A percentile compares a stretch with the other conserved stretches of the same genome.
phyloP scores from a whole-genome alignment of 2,888 invertebrate genomes.

The Rhodophaea formosa region DNA sequence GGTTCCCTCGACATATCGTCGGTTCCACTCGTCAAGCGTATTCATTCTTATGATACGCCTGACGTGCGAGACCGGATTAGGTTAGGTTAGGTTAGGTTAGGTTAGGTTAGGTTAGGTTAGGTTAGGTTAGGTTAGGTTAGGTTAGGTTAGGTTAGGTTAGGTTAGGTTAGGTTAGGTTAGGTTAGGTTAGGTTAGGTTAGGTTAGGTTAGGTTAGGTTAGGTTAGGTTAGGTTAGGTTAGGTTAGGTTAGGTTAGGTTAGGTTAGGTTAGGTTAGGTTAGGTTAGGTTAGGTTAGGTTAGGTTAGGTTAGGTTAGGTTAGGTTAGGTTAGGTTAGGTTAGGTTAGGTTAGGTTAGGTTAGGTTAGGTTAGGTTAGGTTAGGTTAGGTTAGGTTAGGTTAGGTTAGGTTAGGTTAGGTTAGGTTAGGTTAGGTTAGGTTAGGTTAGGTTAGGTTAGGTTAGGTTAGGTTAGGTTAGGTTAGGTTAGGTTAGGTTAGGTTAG shows the following conservation, averaged over 20 bases:
- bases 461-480: conserved; percentile 19
- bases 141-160: conserved; percentile 20
- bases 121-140: conserved; percentile 19
- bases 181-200: conserved; percentile 20
- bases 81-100: conserved; percentile 12
- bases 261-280: conserved; percentile 20
- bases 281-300: conserved; percentile 20
- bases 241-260: conserved; percentile 20
- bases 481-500: conserved; percentile 18
- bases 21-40: too few species aligned
- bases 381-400: conserved; percentile 20
- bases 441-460: conserved; percentile 19
- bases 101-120: conserved; percentile 18
- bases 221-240: conserved; percentile 20
- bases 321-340: conserved; percentile 20
- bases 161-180: conserved; percentile 19
- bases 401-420: conserved; percentile 20
- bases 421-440: conserved; percentile 20
- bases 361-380: conserved; percentile 20
- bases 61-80: too few species aligned
- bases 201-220: conserved; percentile 20
- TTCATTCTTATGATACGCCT: too few species aligned
- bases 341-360: conserved; percentile 20
- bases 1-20: too few species aligned
- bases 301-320: conserved; percentile 19